These are phyloP conservation scores for Achroia grisella DNA, from an alignment of 1,140 invertebrate species.

Conservation along the genomic window DNA sequence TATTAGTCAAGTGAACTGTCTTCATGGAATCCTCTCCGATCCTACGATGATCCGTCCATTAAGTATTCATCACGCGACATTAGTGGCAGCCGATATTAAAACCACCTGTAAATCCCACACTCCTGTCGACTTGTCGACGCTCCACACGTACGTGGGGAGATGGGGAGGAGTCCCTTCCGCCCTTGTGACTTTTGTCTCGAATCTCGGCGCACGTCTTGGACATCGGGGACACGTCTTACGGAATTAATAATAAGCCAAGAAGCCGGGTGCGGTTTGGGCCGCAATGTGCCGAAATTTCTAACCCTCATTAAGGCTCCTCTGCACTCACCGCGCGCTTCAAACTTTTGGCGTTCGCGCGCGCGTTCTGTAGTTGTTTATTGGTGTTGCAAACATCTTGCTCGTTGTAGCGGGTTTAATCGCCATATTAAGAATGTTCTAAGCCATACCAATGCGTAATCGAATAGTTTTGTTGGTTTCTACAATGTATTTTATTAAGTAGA, in stretches of 20 bases:
- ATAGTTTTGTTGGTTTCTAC: no score
- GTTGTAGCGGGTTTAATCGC: constrained; percentile 56
- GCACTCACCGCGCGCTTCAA: constrained; percentile 62
- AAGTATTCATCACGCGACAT: constrained; percentile 70
- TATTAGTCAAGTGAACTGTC: not conserved
- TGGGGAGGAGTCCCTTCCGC: constrained; percentile 37
- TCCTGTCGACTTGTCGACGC: constrained; percentile 48
- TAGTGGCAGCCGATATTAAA: constrained; percentile 54
- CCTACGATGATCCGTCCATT: constrained; percentile 58
- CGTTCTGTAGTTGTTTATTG: constrained; percentile 62
- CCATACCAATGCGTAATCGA: no score
- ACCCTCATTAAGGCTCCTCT: constrained; percentile 68
- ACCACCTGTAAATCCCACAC: constrained; percentile 69
- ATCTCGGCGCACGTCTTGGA: constrained; percentile 71
- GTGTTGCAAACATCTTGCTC: constrained; percentile 55
- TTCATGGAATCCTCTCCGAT: constrained; percentile 14
- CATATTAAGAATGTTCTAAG: constrained; percentile 37
- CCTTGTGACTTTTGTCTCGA: constrained; percentile 67
- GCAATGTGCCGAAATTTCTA: constrained; percentile 68
- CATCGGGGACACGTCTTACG: constrained; percentile 71
- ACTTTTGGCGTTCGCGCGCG: constrained; percentile 59
- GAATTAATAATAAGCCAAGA: constrained; percentile 73
- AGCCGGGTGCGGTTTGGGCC: constrained; percentile 63
- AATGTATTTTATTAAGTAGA: no score
- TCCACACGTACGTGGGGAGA: constrained; percentile 43